Evolutionary conservation across 2,888 invertebrate species (phyloP), one percentile per base, ranked within the genome.

Genomic region (Nesidiocoris tenuis): DNA sequence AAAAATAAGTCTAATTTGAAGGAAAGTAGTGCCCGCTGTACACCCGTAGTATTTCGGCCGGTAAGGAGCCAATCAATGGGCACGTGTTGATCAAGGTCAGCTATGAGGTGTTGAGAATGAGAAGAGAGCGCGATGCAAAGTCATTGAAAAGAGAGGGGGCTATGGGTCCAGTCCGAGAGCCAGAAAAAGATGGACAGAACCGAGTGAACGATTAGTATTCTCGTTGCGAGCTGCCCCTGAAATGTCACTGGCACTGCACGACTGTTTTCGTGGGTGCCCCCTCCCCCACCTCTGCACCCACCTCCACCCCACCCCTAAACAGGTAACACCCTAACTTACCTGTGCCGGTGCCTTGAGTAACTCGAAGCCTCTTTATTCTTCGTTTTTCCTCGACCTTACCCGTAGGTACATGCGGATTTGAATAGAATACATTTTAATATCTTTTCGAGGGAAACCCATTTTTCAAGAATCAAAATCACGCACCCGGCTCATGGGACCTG

Each of bases 181-280:
- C 5, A 39, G 39, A 39, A 3, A 7, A 12, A 39, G 39, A 39
- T 12, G 12, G 39, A 7, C 39, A 3, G 39, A 39, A 39, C 39
- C 12, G 39, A 39, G n/a, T n/a, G 39, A 39, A 7, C 12, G 39
- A 39, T 39, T 39, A 39, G 39, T 39, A 39, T 39, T 39, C 39
- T 39, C 39, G 39, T 39, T 39, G 70, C 17, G 19, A 54, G 17
- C 70, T 70, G 70, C 70, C 70, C 70, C 70, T 70, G 70, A 70
- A 70, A 70, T 70, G 70, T 70, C 70, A 70, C 70, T 70, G 70
- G 59, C 70, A 70, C 59, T 70, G 59, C 59, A 59, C 70, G 70
- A 56, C 70, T 70, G 56, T 59, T 39, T 63, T 70, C 70, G 39
- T 39, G 39, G 39, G 39, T 39, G 12, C 39, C 39, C 39, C 39